Evolutionary conservation across 2,888 invertebrate genomes (phyloP), one percentile per base, ranked within the genome.

Genomic region (Athalia rosae): DNA sequence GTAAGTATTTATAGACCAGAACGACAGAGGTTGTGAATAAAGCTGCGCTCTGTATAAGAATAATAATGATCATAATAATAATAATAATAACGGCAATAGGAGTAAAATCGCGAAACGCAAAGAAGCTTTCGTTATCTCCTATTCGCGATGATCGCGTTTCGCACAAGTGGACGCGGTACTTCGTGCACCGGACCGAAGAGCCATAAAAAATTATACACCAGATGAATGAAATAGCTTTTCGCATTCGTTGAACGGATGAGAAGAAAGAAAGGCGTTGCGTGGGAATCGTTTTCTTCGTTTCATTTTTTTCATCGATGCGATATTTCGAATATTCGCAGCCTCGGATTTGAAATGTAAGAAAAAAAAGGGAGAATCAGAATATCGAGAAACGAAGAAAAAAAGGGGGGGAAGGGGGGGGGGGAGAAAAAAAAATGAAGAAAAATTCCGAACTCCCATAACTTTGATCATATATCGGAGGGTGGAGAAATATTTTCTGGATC

Each of bases 1-100:
- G 61, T 61, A 74, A 61, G 61, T 74, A 74, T 74, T 74, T 74
- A 74, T 74, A 74, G 74, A 74, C 62, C 61, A 50, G 61, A 74
- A 58, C 61, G 74, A 74, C 74, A 74, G 61, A 61, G 61, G 28
- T 71, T 71, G 71, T 62, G 74, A 74, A 74, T 74, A 74, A 62
- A 74, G 74, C 74, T 61, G 8, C 15, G 48, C 11, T 13, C 61
- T 28, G 28, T 28, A 28, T 28, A 28, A 28, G 28, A 28, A 28
- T 28, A 28, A 28, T 2, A n/a, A n/a, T n/a, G n/a, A n/a, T n/a
- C n/a, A n/a, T n/a, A n/a, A n/a, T n/a, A n/a, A n/a, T n/a, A 28
- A 28, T 28, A 28, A 28, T 28, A 28, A 28, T 28, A 28, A 28
- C 28, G 28, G 28, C 28, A 28, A 28, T 28, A 28, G 74, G 74